Conservation (phyloP, 1,140 invertebrate species). For the Drosophila sproati region DNA sequence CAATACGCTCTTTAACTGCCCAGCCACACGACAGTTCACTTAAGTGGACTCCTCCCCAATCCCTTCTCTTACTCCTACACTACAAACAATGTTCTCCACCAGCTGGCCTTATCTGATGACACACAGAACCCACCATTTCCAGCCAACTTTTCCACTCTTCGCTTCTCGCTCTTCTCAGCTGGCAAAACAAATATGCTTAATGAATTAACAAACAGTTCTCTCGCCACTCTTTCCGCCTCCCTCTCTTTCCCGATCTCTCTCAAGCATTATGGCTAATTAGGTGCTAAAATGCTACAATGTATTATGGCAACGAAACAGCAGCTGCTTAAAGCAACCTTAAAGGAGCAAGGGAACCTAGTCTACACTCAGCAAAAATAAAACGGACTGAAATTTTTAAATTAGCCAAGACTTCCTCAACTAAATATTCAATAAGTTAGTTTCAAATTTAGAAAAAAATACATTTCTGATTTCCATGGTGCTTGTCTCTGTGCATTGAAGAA, state of each 20-base stretch:
- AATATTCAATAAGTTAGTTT: too few species aligned
- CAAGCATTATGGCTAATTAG: constrained; percentile 42
- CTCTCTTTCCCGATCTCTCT: neutral
- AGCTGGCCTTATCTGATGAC: constrained; percentile 17
- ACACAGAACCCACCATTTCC: neutral
- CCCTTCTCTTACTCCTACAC: neutral
- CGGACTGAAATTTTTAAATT: too few species aligned
- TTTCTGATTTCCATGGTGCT: too few species aligned
- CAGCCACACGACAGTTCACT: constrained; percentile 14
- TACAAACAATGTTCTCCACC: neutral
- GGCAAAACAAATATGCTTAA: constrained; percentile 56
- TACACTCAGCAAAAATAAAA: too few species aligned
- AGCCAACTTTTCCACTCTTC: neutral
- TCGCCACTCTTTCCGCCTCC: too few species aligned
- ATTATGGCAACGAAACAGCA: constrained; percentile 2
- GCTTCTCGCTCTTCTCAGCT: neutral
- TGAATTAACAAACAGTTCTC: constrained; percentile 51
- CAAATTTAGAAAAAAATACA: too few species aligned
- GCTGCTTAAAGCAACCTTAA: too few species aligned
- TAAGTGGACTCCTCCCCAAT: neutral
- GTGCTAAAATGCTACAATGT: constrained; percentile 49
- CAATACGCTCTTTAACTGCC: constrained; percentile 28
- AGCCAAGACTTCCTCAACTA: too few species aligned
- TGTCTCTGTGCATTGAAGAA: too few species aligned
- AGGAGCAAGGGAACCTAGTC: too few species aligned